Base-by-base conservation (phyloP, 2,888 invertebrate genomes). In the Melolontha melolontha region DNA sequence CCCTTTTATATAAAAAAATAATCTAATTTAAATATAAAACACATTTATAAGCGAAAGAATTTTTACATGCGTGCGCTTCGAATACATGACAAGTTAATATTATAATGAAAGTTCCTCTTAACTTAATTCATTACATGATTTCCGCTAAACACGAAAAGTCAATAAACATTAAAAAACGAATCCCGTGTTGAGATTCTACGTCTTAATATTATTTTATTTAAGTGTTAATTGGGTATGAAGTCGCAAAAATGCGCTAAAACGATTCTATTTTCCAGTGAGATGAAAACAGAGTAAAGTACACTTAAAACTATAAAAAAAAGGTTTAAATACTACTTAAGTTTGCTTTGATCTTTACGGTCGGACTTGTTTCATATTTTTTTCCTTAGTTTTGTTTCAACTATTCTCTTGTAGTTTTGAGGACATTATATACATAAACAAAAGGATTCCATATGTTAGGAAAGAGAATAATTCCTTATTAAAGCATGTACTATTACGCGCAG, bases 201-300 rank as follows among this genome's bases (percentile, higher is more conserved):
- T 17, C 57, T 41, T 40, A 40, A 40, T 51, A 29, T 29, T n/a
- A 27, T 62, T 62, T 63, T 49, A n/a, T 41, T 16, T 29, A 63
- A 10, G 64, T 64, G 64, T 16, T 64, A 64, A 64, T 64, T 50
- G 49, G 49, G 27, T 63, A 34, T 39, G 39, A 8, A 12, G 50
- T 64, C n/a, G 49, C 64, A 64, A 64, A 64, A 64, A 64, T 64
- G 49, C 29, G 17, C 64, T 64, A 64, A 64, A 63, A 47, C 47
- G 42, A 29, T 44, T 63, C 42, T 40, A 12, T 63, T 63, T 63
- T 27, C 41, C 41, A 14, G 16, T 22, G 22, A 51, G 22, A 27
- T 51, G 29, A 51, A 27, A n/a, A 27, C 7, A 10, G 6, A 34
- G 34, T 34, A 34, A 34, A 34, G 34, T 6, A 34, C 34, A 10